phyloP scores from a whole-genome alignment of 2,113 vertebrate genomes.

The Columba livia region DNA sequence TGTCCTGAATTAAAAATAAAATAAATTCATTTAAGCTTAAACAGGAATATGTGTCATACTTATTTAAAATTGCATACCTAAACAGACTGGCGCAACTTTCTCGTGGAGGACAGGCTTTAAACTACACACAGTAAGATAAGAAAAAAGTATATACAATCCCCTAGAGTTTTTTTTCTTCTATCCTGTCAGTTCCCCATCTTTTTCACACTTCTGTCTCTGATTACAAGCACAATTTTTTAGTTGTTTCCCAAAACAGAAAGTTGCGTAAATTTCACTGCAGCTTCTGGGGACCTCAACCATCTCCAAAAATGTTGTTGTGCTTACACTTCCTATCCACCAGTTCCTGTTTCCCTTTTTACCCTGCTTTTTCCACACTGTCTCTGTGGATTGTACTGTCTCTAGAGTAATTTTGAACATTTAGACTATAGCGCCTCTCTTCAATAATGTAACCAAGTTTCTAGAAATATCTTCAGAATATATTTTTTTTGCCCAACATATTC shows the following conservation, averaged over 20 bases:
- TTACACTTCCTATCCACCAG: neutral
- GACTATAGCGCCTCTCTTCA: neutral
- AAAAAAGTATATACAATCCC: neutral
- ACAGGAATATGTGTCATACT: neutral
- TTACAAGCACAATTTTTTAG: neutral
- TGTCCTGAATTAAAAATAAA: neutral
- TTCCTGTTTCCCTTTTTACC: neutral
- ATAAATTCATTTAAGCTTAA: neutral
- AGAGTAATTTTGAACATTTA: neutral
- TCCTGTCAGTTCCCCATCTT: neutral
- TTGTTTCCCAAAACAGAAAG: constrained; percentile 16
- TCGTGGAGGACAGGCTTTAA: neutral
- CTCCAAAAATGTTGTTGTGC: neutral
- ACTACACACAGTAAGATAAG: neutral
- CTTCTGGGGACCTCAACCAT: neutral
- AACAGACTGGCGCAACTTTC: neutral
- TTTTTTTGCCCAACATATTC: neutral
- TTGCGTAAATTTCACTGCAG: neutral
- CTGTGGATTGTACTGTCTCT: neutral
- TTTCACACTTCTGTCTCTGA: neutral
- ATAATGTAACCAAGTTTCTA: neutral
- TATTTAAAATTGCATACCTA: neutral
- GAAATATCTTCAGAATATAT: neutral
- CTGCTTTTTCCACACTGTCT: neutral
- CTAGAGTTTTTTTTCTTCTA: neutral